Evolutionary conservation across 2,888 invertebrate species (phyloP), one percentile per base, ranked within the genome.

Genomic region (Sinohyriopsis cumingii): DNA sequence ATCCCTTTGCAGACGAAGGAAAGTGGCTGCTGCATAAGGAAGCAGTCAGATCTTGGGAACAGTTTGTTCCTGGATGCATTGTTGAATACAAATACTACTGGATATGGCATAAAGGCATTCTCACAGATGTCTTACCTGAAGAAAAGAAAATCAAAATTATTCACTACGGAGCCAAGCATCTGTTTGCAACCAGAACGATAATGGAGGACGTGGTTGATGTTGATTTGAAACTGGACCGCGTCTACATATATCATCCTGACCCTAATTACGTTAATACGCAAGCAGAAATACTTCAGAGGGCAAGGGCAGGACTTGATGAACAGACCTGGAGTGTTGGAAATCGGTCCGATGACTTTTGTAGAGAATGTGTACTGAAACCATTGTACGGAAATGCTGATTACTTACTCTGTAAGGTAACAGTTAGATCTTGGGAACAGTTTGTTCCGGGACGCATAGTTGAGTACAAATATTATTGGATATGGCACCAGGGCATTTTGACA

Each of bases 221-320:
- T 1, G 25, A 72, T 57, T 55, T 65, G 22, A 55, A 25, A 20
- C 45, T 19, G 19, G 65, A 68, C 18, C 25, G n/a, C 28, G 19
- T 74, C 19, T 54, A 22, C 55, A 55, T 74, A 24, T 74, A 71
- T 60, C 5, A 65, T 7, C 65, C 64, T n/a, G 63, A 75, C 54
- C 75, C 72, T n/a, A 24, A 62, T 9, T 20, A 24, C 12, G 61
- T 60, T 33, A 33, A 33, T 6, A 9, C 7, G 1, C 33, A 33
- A 33, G 7, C 7, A 33, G 33, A 33, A 33, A 33, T 33, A 33
- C 7, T 33, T 33, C 33, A 33, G 9, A 9, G 33, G 33, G 33
- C 33, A 33, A 33, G 7, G 33, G 33, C 33, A 33, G 33, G 33
- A 33, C 33, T 33, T 33, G 33, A 9, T 33, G 33, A 33, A 33